Conservation (phyloP, 2,113 vertebrate genomes). For the Ancistrus triradiatus region DNA sequence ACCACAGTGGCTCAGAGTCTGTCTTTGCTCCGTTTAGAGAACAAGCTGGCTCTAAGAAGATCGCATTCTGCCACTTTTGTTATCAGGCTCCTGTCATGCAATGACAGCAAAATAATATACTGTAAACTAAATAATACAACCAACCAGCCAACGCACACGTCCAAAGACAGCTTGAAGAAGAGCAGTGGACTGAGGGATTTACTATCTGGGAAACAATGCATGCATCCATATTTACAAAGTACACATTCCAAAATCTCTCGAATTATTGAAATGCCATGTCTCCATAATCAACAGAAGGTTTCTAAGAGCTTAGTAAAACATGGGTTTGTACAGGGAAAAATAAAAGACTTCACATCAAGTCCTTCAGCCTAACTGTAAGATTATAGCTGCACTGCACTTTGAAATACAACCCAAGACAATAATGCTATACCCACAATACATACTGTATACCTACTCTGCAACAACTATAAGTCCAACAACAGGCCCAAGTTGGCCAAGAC, state of each 20-base stretch:
- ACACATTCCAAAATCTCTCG: background rate
- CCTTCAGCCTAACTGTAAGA: background rate
- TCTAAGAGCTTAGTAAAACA: background rate
- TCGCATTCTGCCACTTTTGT: slow-evolving; percentile 66
- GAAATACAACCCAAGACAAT: no score
- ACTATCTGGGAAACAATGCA: background rate
- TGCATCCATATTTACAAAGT: background rate
- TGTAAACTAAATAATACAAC: slow-evolving; percentile 68
- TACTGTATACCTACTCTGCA: no score
- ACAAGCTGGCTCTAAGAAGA: slow-evolving; percentile 52
- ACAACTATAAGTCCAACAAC: no score
- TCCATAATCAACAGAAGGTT: background rate
- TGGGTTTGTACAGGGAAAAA: background rate
- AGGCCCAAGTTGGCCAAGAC: no score
- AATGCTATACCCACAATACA: no score
- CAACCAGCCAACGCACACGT: slow-evolving; percentile 24
- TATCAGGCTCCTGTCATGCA: slow-evolving; percentile 65
- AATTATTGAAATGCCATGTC: background rate
- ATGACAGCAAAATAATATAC: slow-evolving; percentile 71
- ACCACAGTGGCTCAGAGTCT: no score
- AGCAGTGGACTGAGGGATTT: slow-evolving; percentile 1
- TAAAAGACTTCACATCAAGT: slow-evolving; percentile 1
- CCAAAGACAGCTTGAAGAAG: slow-evolving; percentile 41
- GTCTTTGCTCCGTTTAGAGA: slow-evolving; percentile 30
- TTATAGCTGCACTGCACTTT: no score